Evolutionary conservation across 2,797 vertebrate species (phyloP).

Genomic region (Pelodytes ibericus): DNA sequence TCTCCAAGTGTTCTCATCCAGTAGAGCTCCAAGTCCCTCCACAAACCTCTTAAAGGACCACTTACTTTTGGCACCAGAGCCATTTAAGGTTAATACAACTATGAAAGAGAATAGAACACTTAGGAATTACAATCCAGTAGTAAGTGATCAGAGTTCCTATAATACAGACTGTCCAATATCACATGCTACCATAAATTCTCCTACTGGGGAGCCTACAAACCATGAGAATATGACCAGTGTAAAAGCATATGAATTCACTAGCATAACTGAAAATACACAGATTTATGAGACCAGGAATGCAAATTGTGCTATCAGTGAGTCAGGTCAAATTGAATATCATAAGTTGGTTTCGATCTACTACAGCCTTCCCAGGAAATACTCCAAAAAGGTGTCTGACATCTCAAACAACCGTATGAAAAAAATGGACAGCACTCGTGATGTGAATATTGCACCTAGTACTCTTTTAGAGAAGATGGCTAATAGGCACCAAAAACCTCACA

Average conservation of each 20-base stretch:
- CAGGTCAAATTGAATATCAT: constrained; percentile 74
- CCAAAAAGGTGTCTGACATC: constrained; percentile 65
- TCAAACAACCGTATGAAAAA: constrained; percentile 62
- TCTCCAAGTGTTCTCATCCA: constrained; percentile 19
- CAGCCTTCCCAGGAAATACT: constrained; percentile 71
- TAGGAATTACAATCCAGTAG: constrained; percentile 17
- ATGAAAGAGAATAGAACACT: constrained; percentile 37
- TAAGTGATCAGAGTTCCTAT: background rate
- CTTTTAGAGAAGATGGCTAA: background rate
- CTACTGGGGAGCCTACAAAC: background rate
- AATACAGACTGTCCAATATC: background rate
- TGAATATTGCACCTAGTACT: background rate
- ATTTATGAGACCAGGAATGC: constrained; percentile 74
- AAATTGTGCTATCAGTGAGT: constrained; percentile 72
- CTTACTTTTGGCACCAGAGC: constrained; percentile 50
- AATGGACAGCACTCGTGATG: constrained; percentile 49
- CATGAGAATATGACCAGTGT: background rate
- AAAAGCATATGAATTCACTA: constrained; percentile 7
- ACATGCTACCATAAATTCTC: background rate
- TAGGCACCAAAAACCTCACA: constrained; percentile 28
- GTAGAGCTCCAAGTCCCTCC: constrained; percentile 32
- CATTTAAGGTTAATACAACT: constrained; percentile 51
- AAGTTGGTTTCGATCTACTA: constrained; percentile 78
- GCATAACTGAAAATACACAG: constrained; percentile 58
- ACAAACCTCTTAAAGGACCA: constrained; percentile 20